Conservation (phyloP, 2,797 vertebrate species). For the Melanotaenia parkinsoni region DNA sequence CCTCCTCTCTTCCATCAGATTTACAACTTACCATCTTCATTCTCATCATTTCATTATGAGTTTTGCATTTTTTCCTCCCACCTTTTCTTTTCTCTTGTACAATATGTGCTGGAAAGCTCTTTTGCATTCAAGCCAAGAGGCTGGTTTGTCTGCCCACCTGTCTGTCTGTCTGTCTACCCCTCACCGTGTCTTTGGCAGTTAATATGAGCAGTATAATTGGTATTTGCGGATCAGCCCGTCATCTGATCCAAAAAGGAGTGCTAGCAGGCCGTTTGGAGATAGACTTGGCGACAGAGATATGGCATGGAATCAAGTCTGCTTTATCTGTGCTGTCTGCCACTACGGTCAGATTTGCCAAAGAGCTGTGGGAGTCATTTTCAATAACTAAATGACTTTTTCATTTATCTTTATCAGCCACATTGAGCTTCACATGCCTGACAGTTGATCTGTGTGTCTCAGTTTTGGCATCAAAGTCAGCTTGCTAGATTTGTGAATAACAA, state of each 20-base stretch:
- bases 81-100: background rate
- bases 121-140: conserved; percentile 17
- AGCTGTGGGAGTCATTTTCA: conserved; percentile 65
- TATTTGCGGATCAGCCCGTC: conserved; percentile 62
- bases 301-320: conserved; percentile 59
- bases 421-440: conserved; percentile 60
- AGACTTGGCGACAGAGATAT: conserved; percentile 72
- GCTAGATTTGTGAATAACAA: conserved; percentile 50
- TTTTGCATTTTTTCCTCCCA: background rate
- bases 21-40: conserved; percentile 19
- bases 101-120: background rate
- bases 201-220: conserved; percentile 54
- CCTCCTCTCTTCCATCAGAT: conserved; percentile 42
- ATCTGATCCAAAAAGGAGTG: conserved; percentile 66
- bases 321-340: conserved; percentile 67
- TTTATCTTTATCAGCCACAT: conserved; percentile 75
- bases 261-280: conserved; percentile 64
- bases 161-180: conserved; percentile 50
- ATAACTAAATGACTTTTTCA: conserved; percentile 63
- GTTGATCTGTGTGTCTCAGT: conserved; percentile 41
- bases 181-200: conserved; percentile 62
- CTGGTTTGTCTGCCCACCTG: conserved; percentile 49
- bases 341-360: conserved; percentile 60
- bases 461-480: conserved; percentile 60
- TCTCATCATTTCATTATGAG: conserved; percentile 14